A percentile compares a stretch with the other conserved stretches of the same genome.
Evolutionary conservation across 2,888 invertebrate species (phyloP).

Genomic region (Omphaloscelis lunosa): DNA sequence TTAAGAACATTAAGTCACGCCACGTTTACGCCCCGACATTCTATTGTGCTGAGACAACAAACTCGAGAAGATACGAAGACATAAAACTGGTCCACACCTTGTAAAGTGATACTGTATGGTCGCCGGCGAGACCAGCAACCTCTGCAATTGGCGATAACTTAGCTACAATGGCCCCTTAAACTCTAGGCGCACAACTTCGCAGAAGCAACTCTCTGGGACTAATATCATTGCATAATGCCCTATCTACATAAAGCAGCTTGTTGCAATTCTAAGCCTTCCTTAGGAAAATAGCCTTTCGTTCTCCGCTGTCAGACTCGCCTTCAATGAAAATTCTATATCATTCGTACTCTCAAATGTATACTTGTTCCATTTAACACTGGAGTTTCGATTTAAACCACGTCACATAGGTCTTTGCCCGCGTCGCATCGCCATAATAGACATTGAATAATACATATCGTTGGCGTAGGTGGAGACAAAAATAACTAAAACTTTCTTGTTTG

Average conservation of each 20-base stretch:
- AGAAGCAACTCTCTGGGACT: conserved; percentile 69
- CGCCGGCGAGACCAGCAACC: conserved; percentile 68
- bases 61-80: conserved; percentile 47
- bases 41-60: conserved; percentile 45
- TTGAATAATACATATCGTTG: conserved; percentile 62
- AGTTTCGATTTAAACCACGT: conserved; percentile 56
- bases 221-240: conserved; percentile 71
- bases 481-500: no score
- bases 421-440: conserved; percentile 61
- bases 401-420: conserved; percentile 55
- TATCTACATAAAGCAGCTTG: conserved; percentile 75
- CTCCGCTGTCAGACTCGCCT: conserved; percentile 39
- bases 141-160: conserved; percentile 75
- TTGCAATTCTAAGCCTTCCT: conserved; percentile 65
- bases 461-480: no score
- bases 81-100: conserved; percentile 60
- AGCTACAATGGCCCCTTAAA: conserved; percentile 75
- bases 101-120: conserved; percentile 66
- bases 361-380: conserved; percentile 44
- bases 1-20: conserved; percentile 22
- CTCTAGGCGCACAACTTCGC: conserved; percentile 71
- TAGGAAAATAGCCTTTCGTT: conserved; percentile 59
- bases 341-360: conserved; percentile 31
- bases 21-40: conserved; percentile 32
- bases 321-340: conserved; percentile 54